Percentiles rank a stretch among this genome's conserved stretches.
Conservation (phyloP, 2,113 vertebrate genomes). For the Ictidomys tridecemlineatus region DNA sequence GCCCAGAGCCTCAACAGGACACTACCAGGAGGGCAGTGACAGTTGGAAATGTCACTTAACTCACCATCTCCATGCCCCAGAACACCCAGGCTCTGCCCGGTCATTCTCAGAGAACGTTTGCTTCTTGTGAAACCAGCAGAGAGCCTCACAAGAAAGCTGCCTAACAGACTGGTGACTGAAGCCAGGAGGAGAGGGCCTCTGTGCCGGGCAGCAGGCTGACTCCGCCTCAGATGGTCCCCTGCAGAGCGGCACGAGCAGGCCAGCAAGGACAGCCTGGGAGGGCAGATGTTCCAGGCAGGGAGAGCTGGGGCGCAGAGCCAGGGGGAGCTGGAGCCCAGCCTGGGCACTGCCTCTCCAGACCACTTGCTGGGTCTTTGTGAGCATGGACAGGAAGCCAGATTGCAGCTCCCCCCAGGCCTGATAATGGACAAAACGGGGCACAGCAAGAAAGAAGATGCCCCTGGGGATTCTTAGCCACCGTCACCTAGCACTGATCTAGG, state of each 20-base stretch:
- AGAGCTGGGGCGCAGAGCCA: rapidly evolving
- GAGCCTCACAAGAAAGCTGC: neutral
- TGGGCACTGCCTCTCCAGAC: neutral
- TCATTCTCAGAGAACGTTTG: neutral
- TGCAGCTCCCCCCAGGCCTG: rapidly evolving
- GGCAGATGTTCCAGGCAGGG: neutral
- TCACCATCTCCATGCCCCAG: rapidly evolving
- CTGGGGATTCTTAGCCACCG: neutral
- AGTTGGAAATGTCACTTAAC: rapidly evolving
- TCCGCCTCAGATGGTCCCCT: rapidly evolving
- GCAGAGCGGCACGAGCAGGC: neutral
- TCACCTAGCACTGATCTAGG: too few relatives aligned
- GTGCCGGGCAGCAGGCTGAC: rapidly evolving
- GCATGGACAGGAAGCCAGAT: rapidly evolving
- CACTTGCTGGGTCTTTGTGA: neutral
- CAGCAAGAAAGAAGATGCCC: neutral
- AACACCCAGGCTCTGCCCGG: too few relatives aligned
- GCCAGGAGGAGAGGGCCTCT: neutral
- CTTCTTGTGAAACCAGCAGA: neutral
- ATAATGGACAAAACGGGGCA: rapidly evolving
- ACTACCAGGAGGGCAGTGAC: rapidly evolving
- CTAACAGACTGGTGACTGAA: neutral
- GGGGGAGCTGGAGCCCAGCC: neutral
- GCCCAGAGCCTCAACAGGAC: rapidly evolving
- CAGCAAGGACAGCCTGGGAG: neutral